A percentile compares a stretch with the other conserved stretches of the same genome.
Conservation (phyloP, 2,888 invertebrate species). For the Caenorhabditis uteleia region DNA sequence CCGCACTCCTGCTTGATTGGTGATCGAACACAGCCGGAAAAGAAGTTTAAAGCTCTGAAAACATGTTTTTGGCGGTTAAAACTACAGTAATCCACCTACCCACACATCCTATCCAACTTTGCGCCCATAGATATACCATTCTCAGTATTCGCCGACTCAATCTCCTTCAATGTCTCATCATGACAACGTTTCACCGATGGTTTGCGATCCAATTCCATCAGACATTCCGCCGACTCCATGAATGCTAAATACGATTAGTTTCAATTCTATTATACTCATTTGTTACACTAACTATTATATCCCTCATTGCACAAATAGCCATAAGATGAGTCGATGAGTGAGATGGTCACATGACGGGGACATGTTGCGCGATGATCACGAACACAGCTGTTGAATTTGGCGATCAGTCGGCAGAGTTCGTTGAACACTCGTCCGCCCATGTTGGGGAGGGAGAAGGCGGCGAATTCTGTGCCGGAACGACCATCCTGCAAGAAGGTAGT, state of each 20-base stretch:
- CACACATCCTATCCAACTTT: slow-evolving; percentile 67
- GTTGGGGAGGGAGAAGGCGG: slow-evolving; percentile 63
- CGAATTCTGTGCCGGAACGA: slow-evolving; percentile 46
- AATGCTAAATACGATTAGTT: slow-evolving; percentile 57
- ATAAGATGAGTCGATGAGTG: slow-evolving; percentile 67
- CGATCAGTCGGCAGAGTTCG: slow-evolving; percentile 68
- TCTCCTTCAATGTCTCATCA: slow-evolving; percentile 63
- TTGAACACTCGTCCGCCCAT: slow-evolving; percentile 67
- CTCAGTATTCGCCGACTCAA: slow-evolving; percentile 63
- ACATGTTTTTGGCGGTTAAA: not conserved
- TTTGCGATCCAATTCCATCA: slow-evolving; percentile 68
- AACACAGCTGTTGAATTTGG: slow-evolving; percentile 66
- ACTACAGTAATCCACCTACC: slow-evolving; percentile 40
- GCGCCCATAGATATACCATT: slow-evolving; percentile 52
- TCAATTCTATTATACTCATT: not conserved
- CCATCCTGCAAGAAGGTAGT: slow-evolving; percentile 28
- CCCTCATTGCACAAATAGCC: slow-evolving; percentile 69
- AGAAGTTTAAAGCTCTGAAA: slow-evolving; percentile 67
- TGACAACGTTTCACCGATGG: slow-evolving; percentile 66
- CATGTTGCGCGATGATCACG: slow-evolving; percentile 56
- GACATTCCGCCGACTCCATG: slow-evolving; percentile 68
- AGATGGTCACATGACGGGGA: slow-evolving; percentile 66
- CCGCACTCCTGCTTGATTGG: slow-evolving; percentile 64
- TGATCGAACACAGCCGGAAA: slow-evolving; percentile 62
- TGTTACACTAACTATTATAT: slow-evolving; percentile 59